These are phyloP conservation scores for Poecile atricapillus DNA, from an alignment of 2,113 vertebrate genomes.

Conservation along the genomic window DNA sequence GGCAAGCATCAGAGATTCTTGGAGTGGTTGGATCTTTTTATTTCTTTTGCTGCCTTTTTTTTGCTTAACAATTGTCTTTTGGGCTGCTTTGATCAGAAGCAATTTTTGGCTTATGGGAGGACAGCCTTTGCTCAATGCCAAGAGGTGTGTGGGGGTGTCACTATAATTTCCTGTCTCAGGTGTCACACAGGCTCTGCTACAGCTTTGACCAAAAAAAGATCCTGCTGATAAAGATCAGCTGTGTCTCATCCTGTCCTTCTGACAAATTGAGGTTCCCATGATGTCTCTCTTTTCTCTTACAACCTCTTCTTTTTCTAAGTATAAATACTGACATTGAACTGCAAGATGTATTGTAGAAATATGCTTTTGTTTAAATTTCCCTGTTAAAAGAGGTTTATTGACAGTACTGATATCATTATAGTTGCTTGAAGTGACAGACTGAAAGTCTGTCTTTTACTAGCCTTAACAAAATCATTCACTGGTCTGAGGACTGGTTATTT, in stretches of 20 bases:
- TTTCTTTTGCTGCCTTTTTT: background rate
- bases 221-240: background rate
- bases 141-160: background rate
- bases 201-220: background rate
- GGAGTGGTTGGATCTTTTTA: background rate
- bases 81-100: background rate
- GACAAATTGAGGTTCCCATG: background rate
- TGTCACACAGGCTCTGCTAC: background rate
- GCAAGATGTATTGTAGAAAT: background rate
- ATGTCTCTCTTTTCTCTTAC: too few species aligned
- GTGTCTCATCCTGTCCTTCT: background rate
- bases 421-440: background rate
- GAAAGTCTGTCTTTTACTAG: background rate
- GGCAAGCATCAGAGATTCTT: background rate
- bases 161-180: background rate
- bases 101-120: background rate
- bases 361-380: background rate
- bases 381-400: background rate
- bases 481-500: background rate
- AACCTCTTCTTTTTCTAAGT: fast-evolving
- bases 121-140: background rate
- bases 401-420: background rate
- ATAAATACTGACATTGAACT: background rate
- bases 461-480: background rate
- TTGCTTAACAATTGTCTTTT: background rate